These are phyloP conservation scores for Homarus gammarus DNA, from an alignment of 2,888 invertebrate species.

Conservation along the genomic window DNA sequence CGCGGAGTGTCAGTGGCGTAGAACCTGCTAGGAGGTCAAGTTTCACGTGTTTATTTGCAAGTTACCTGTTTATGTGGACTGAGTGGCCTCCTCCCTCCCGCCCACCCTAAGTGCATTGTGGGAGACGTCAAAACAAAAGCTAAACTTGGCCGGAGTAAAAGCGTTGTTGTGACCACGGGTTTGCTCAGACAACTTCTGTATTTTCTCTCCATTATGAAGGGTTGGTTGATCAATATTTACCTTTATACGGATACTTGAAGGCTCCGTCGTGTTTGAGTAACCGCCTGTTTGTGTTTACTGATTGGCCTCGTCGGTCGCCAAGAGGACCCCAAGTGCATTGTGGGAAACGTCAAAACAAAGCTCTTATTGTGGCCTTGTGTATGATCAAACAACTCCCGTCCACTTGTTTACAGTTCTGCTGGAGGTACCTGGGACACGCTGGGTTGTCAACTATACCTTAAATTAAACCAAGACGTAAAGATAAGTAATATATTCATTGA, in stretches of 20 bases:
- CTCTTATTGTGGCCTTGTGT: background rate
- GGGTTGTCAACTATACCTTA: too few relatives aligned
- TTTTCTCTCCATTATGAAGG: constrained; percentile 13
- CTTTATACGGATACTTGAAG: constrained; percentile 21
- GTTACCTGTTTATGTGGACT: constrained; percentile 53
- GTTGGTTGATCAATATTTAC: background rate
- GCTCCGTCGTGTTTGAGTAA: background rate
- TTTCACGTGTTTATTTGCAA: constrained; percentile 45
- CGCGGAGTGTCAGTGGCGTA: too few relatives aligned
- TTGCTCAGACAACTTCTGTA: constrained; percentile 20
- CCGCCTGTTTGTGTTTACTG: constrained; percentile 53
- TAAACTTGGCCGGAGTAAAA: background rate
- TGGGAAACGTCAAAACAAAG: constrained; percentile 7
- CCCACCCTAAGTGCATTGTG: background rate
- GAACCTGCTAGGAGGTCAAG: constrained; percentile 12
- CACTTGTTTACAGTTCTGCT: too few relatives aligned
- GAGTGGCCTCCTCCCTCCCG: constrained; percentile 49
- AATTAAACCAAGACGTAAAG: too few relatives aligned
- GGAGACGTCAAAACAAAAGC: constrained; percentile 1
- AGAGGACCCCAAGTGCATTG: background rate
- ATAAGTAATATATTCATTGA: too few relatives aligned
- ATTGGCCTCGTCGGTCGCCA: constrained; percentile 45
- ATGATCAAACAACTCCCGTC: constrained; percentile 10
- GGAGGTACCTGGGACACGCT: too few relatives aligned
- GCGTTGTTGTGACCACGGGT: background rate